Evolutionary conservation across 2,797 vertebrate species (phyloP).

Genomic region (Mormyrops attenuatus): DNA sequence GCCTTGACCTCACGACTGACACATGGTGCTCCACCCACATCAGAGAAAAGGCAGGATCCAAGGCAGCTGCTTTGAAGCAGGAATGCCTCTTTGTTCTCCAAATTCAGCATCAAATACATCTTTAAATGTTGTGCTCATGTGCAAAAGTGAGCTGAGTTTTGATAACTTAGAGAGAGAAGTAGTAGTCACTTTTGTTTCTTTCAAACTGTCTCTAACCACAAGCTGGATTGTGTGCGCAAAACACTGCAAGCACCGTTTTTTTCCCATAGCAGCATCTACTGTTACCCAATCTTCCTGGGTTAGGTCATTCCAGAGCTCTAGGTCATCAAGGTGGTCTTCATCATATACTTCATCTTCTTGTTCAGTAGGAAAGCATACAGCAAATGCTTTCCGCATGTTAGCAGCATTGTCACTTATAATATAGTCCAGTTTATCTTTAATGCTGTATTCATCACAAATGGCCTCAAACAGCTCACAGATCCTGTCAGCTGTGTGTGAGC

Average conservation of each 20-base stretch:
- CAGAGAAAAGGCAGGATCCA: constrained; percentile 12
- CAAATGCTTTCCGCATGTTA: constrained; percentile 30
- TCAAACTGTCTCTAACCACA: constrained; percentile 35
- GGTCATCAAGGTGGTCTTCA: constrained; percentile 32
- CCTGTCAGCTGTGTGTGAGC: constrained; percentile 24
- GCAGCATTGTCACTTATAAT: constrained; percentile 36
- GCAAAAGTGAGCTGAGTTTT: no score
- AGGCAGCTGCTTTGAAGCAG: constrained; percentile 39
- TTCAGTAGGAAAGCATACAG: constrained; percentile 28
- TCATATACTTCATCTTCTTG: constrained; percentile 29
- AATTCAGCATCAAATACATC: no score
- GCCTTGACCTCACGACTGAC: neutral
- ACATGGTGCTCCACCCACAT: neutral
- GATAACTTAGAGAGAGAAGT: no score
- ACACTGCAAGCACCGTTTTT: constrained; percentile 35
- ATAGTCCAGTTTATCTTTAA: constrained; percentile 32
- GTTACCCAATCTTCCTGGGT: constrained; percentile 33
- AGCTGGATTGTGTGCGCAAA: constrained; percentile 38
- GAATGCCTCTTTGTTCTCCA: no score
- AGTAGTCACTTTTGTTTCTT: constrained; percentile 37
- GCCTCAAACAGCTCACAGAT: constrained; percentile 34
- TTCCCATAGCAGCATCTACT: constrained; percentile 32
- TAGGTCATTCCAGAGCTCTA: constrained; percentile 36
- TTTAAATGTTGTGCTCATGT: no score
- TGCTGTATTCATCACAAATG: constrained; percentile 29